These are phyloP conservation scores for Nipponia nippon DNA, from an alignment of 2,113 vertebrate species.

Conservation along the genomic window DNA sequence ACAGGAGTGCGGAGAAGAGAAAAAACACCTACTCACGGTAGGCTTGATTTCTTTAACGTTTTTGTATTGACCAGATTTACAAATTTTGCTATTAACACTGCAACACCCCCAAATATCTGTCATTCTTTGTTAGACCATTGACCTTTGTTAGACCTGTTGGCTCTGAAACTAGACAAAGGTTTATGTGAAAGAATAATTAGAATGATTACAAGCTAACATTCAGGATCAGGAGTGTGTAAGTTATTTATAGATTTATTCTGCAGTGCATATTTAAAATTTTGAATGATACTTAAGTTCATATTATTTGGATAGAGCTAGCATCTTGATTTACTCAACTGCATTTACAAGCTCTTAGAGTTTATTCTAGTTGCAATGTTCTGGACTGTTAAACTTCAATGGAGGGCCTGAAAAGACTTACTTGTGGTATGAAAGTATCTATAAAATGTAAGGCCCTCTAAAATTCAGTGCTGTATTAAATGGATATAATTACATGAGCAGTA, in stretches of 20 bases:
- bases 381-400: not conserved
- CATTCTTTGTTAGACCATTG: not conserved
- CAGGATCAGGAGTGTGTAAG: not conserved
- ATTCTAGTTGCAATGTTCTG: not conserved
- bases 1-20: slow-evolving; percentile 83
- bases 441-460: not conserved
- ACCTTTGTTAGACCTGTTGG: not conserved
- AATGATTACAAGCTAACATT: not conserved
- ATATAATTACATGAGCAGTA: not conserved
- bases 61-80: not conserved
- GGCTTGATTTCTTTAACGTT: not conserved
- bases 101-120: not conserved
- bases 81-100: not conserved
- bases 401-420: not conserved
- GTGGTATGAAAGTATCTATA: not conserved
- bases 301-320: not conserved
- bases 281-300: not conserved
- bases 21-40: slow-evolving; percentile 89
- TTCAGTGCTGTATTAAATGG: not conserved
- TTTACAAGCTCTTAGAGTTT: not conserved
- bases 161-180: not conserved
- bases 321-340: not conserved
- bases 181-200: not conserved
- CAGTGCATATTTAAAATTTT: not conserved
- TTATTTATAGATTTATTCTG: not conserved